Conservation (phyloP, 2,113 vertebrate species). For the Odocoileus virginianus region DNA sequence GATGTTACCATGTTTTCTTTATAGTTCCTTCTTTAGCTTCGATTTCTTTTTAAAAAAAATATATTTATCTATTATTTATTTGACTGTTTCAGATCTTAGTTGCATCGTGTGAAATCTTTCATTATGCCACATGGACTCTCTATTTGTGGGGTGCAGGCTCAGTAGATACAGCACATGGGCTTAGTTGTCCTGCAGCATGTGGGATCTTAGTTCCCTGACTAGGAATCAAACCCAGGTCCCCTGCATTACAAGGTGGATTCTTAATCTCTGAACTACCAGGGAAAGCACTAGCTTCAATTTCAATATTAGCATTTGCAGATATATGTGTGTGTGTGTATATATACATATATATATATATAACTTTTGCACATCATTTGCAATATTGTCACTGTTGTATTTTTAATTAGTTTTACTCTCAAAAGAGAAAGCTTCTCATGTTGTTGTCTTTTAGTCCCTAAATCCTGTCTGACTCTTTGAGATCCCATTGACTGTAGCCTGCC, state of each 20-base stretch:
- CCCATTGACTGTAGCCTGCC: not conserved
- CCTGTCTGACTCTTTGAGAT: not conserved
- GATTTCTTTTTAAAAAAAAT: no score
- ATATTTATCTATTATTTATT: not conserved
- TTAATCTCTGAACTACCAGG: not conserved
- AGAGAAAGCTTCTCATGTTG: not conserved
- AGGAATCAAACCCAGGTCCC: not conserved
- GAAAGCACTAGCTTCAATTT: not conserved
- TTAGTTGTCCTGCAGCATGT: not conserved
- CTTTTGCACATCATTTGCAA: not conserved
- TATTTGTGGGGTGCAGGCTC: not conserved
- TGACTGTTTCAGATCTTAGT: not conserved
- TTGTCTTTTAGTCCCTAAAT: not conserved
- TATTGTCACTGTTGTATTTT: not conserved
- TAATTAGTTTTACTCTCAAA: not conserved
- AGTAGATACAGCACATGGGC: not conserved
- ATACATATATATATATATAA: not conserved
- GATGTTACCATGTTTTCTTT: not conserved
- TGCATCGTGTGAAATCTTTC: not conserved
- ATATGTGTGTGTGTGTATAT: not conserved
- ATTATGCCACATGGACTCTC: not conserved
- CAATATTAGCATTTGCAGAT: not conserved
- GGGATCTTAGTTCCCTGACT: not conserved
- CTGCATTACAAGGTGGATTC: not conserved
- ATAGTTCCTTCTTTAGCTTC: not conserved